A percentile compares a stretch with the other conserved stretches of the same genome.
phyloP scores from a whole-genome alignment of 64 coral and sea anemone genomes.

The Montipora sp. region DNA sequence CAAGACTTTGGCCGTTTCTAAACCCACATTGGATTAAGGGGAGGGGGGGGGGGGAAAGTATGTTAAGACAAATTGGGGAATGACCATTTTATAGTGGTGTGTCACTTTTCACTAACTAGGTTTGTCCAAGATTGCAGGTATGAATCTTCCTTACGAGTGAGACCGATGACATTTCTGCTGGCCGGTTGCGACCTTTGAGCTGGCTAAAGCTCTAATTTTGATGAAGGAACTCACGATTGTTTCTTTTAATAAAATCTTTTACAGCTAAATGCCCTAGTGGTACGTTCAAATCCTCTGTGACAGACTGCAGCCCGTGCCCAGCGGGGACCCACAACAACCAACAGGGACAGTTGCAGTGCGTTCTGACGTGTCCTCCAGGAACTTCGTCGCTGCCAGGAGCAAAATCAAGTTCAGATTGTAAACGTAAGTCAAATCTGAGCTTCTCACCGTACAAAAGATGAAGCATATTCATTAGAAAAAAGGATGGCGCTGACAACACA shows the following conservation, averaged over 20 bases:
- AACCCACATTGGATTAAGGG: too few species aligned
- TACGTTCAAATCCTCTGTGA: not conserved
- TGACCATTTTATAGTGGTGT: too few species aligned
- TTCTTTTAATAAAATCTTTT: not conserved
- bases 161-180: too few species aligned
- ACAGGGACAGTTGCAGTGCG: slow-evolving; percentile 39
- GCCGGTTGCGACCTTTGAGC: not conserved
- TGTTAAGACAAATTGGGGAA: too few species aligned
- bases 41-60: too few species aligned
- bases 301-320: slow-evolving; percentile 32
- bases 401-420: slow-evolving; percentile 3
- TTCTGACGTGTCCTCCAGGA: slow-evolving; percentile 6
- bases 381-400: slow-evolving; percentile 52
- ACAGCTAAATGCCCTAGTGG: slow-evolving; percentile 64
- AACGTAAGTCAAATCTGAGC: not conserved
- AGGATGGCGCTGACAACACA: too few species aligned
- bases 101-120: too few species aligned
- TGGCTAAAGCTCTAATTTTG: not conserved
- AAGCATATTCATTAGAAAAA: too few species aligned
- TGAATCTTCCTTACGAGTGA: too few species aligned
- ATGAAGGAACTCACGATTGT: not conserved
- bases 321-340: slow-evolving; percentile 47
- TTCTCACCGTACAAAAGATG: too few species aligned
- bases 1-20: too few species aligned
- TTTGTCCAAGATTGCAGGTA: too few species aligned